A percentile compares a stretch with the other conserved stretches of the same genome.
phyloP scores from a whole-genome alignment of 2,888 invertebrate species.

The Erannis defoliaria region DNA sequence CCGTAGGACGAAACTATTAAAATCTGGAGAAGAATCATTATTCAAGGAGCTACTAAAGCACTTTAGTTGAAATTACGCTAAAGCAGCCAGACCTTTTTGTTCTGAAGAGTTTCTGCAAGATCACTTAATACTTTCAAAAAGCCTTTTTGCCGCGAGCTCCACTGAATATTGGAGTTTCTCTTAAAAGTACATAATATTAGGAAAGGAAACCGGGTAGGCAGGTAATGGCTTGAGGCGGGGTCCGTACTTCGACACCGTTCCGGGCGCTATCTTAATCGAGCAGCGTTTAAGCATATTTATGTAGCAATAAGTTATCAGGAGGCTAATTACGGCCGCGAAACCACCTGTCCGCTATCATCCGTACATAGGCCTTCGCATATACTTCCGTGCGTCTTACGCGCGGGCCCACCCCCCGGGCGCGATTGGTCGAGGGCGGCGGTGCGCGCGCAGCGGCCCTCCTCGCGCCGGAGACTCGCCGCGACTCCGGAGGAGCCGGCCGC shows the following conservation, averaged over 20 bases:
- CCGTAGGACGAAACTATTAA: conserved; percentile 4
- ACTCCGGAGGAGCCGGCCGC: conserved; percentile 78
- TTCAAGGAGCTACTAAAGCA: conserved; percentile 10
- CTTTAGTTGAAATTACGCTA: conserved; percentile 23
- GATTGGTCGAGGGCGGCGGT: conserved; percentile 72
- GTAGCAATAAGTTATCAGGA: conserved; percentile 83
- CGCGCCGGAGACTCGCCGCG: conserved; percentile 72
- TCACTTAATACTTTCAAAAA: conserved; percentile 48
- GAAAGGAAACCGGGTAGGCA: conserved; percentile 61
- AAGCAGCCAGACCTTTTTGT: conserved; percentile 40
- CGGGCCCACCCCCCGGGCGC: conserved; percentile 78
- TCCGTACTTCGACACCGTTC: conserved; percentile 62
- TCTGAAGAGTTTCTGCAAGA: conserved; percentile 44
- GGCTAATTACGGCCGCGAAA: conserved; percentile 85
- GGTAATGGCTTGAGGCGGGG: conserved; percentile 59
- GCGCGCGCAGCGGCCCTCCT: conserved; percentile 85
- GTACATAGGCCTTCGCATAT: conserved; percentile 87
- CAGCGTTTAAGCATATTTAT: conserved; percentile 80
- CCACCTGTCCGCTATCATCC: conserved; percentile 86
- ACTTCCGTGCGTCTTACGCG: conserved; percentile 86
- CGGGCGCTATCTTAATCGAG: conserved; percentile 78
- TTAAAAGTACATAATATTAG: conserved; percentile 60
- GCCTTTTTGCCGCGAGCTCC: conserved; percentile 48
- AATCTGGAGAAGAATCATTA: conserved; percentile 4
- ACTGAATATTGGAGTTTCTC: conserved; percentile 59